Evolutionary conservation across 2,113 vertebrate species (phyloP).

Genomic region (Leucoraja erinaceus): DNA sequence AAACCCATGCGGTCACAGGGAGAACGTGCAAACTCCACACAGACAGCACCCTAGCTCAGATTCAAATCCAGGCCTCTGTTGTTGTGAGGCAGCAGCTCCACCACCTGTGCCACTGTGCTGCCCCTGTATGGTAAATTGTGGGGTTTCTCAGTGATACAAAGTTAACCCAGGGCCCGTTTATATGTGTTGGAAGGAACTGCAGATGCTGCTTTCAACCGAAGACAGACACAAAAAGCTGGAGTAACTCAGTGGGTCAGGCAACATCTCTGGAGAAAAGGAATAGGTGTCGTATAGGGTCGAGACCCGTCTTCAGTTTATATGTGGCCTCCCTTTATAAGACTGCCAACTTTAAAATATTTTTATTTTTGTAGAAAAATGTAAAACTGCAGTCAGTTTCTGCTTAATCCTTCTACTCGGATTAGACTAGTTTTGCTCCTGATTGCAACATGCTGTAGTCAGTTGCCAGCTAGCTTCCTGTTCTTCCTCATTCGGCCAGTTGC

Average conservation of each 20-base stretch:
- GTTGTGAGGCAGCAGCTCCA: too few species aligned
- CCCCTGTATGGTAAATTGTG: neutral
- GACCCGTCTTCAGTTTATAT: neutral
- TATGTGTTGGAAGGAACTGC: neutral
- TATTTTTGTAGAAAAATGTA: neutral
- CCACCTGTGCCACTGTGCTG: neutral
- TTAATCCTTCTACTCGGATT: neutral
- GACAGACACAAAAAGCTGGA: too few species aligned
- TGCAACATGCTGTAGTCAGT: neutral
- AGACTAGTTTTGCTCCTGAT: neutral
- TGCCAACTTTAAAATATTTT: neutral
- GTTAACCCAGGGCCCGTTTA: neutral
- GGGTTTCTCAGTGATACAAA: neutral
- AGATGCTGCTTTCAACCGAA: too few species aligned
- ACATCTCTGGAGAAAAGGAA: too few species aligned
- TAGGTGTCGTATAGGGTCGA: too few species aligned
- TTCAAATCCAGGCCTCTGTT: too few species aligned
- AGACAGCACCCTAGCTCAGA: too few species aligned
- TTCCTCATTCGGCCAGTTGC: slow-evolving; percentile 22
- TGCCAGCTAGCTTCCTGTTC: slow-evolving; percentile 27
- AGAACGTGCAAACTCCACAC: too few species aligned
- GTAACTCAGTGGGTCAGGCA: too few species aligned
- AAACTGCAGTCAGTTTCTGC: neutral
- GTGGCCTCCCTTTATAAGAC: neutral
- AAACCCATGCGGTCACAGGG: too few species aligned